phyloP scores from a whole-genome alignment of 2,888 invertebrate species.

The Chelonus formosanus region DNA sequence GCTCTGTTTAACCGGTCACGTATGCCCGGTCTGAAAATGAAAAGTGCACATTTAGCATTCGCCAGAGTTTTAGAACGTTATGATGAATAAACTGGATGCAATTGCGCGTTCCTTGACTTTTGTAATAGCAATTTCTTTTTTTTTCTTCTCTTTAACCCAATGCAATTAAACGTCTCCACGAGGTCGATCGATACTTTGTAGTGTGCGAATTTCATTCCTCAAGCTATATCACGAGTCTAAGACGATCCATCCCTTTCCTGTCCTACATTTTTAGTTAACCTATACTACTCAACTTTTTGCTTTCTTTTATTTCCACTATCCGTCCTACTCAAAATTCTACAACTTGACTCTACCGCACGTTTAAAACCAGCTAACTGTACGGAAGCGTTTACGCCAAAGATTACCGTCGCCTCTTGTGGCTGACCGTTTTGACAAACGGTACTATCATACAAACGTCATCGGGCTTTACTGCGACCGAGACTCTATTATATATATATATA shows the following conservation, averaged over 20 bases:
- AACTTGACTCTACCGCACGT: background rate
- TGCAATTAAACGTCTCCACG: conserved; percentile 27
- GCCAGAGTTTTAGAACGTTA: conserved; percentile 16
- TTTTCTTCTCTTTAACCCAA: conserved; percentile 1
- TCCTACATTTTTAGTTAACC: background rate
- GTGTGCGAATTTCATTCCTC: conserved; percentile 30
- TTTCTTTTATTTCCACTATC: conserved; percentile 11
- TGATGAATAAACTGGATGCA: conserved; percentile 18
- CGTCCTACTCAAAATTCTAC: conserved; percentile 9
- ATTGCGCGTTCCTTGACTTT: background rate
- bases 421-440: conserved; percentile 61
- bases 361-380: conserved; percentile 47
- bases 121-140: conserved; percentile 3
- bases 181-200: conserved; percentile 29
- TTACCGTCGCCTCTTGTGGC: conserved; percentile 43
- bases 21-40: conserved; percentile 47
- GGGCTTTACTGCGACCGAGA: conserved; percentile 21
- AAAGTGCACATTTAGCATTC: conserved; percentile 43
- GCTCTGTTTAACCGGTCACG: conserved; percentile 47
- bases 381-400: conserved; percentile 54
- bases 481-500: background rate
- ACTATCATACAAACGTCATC: conserved; percentile 44
- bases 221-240: conserved; percentile 22
- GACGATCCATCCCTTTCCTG: conserved; percentile 13
- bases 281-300: background rate